Conservation (phyloP, 2,113 vertebrate genomes). For the Xenotilapia longispinis region DNA sequence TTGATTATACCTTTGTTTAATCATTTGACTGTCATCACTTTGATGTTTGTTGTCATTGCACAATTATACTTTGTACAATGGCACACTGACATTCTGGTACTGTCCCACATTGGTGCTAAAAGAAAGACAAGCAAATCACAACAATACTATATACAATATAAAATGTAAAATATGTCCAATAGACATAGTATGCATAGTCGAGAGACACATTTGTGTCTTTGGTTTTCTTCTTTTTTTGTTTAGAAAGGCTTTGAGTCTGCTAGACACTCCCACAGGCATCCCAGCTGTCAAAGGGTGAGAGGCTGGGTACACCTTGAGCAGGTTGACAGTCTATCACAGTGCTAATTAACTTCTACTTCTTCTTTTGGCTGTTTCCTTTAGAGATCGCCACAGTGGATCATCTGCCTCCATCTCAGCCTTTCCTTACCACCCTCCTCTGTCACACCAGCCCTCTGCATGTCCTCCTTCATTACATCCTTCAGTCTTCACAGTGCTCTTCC, state of each 20-base stretch:
- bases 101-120: not conserved
- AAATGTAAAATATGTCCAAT: not conserved
- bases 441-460: not conserved
- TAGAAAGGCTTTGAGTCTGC: not conserved
- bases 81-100: not conserved
- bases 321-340: not conserved
- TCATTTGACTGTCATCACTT: not conserved
- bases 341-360: not conserved
- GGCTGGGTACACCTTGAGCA: not conserved
- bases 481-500: not conserved
- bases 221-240: not conserved
- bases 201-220: not conserved
- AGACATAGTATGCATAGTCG: not conserved
- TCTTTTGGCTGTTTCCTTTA: not conserved
- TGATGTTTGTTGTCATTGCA: not conserved
- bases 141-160: not conserved
- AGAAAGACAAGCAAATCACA: not conserved
- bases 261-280: not conserved
- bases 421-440: not conserved
- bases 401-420: not conserved
- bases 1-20: not conserved
- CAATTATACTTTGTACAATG: not conserved
- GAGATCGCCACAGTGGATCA: not conserved
- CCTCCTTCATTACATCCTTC: not conserved
- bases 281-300: not conserved